phyloP scores from a whole-genome alignment of 2,888 invertebrate species.

The Coleophora flavipennella region DNA sequence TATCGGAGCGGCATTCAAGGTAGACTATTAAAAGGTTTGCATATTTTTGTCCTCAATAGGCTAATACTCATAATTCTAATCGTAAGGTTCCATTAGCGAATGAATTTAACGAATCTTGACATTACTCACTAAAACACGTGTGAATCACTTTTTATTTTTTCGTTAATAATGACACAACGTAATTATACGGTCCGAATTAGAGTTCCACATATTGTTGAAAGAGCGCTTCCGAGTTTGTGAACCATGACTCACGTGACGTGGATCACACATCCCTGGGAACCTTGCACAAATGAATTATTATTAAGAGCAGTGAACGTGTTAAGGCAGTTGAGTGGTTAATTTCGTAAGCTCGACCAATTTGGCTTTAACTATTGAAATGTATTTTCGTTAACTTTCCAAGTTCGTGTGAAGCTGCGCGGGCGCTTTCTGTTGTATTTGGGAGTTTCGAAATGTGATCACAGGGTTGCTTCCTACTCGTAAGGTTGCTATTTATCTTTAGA shows the following conservation, averaged over 20 bases:
- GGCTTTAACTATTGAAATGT: constrained; percentile 64
- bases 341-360: constrained; percentile 62
- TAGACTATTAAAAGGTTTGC: too few relatives aligned
- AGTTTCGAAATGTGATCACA: constrained; percentile 24
- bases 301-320: constrained; percentile 38
- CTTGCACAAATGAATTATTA: constrained; percentile 55
- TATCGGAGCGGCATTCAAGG: constrained; percentile 7
- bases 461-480: too few relatives aligned
- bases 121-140: constrained; percentile 25
- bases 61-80: constrained; percentile 17
- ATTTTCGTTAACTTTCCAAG: constrained; percentile 65
- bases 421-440: constrained; percentile 7
- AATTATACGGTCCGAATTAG: constrained; percentile 41
- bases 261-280: constrained; percentile 60
- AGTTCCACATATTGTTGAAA: constrained; percentile 22
- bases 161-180: constrained; percentile 31
- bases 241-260: constrained; percentile 20
- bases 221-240: too few relatives aligned
- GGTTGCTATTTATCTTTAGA: too few relatives aligned
- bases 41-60: constrained; percentile 20
- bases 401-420: constrained; percentile 8
- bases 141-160: constrained; percentile 31
- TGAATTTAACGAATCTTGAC: constrained; percentile 31
- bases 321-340: too few relatives aligned
- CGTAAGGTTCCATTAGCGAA: too few relatives aligned